Percentiles rank a stretch among this genome's conserved stretches.
phyloP scores from a whole-genome alignment of 30 jellyfish, hydroid and myxozoan genomes.

The Chironex yamaguchii region DNA sequence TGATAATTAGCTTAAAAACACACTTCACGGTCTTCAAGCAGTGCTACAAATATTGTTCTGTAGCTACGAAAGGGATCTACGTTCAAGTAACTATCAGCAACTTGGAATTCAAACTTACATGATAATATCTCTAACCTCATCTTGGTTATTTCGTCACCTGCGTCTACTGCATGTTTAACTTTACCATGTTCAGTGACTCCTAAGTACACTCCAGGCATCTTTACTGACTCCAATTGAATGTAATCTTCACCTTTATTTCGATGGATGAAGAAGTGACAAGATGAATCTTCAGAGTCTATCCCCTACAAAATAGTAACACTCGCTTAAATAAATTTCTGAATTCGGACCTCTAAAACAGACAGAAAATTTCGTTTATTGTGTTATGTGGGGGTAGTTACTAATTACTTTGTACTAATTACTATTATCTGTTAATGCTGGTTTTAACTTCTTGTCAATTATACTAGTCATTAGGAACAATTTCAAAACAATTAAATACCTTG shows the following conservation, averaged over 20 bases:
- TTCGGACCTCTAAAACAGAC: background rate
- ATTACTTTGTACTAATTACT: no score
- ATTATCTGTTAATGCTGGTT: no score
- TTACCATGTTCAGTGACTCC: conserved; percentile 68
- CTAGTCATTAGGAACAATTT: no score
- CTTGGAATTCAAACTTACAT: conserved; percentile 35
- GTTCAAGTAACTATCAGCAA: no score
- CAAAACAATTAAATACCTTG: no score
- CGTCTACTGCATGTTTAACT: conserved; percentile 71
- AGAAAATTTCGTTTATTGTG: background rate
- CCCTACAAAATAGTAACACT: conserved; percentile 50
- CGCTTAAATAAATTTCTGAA: background rate
- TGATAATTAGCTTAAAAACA: no score
- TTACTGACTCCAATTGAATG: conserved; percentile 68
- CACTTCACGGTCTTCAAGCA: no score
- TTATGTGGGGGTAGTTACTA: no score
- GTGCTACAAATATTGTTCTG: no score
- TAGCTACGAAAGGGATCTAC: no score
- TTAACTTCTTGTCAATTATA: no score
- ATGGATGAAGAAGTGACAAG: conserved; percentile 73
- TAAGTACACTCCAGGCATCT: conserved; percentile 80
- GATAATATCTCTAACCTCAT: conserved; percentile 46
- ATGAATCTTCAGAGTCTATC: conserved; percentile 34
- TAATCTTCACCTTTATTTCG: conserved; percentile 29
- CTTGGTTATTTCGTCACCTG: conserved; percentile 47